These are phyloP conservation scores for Microcebus griseorufus DNA, from an alignment of 2,113 vertebrate genomes.

Conservation along the genomic window DNA sequence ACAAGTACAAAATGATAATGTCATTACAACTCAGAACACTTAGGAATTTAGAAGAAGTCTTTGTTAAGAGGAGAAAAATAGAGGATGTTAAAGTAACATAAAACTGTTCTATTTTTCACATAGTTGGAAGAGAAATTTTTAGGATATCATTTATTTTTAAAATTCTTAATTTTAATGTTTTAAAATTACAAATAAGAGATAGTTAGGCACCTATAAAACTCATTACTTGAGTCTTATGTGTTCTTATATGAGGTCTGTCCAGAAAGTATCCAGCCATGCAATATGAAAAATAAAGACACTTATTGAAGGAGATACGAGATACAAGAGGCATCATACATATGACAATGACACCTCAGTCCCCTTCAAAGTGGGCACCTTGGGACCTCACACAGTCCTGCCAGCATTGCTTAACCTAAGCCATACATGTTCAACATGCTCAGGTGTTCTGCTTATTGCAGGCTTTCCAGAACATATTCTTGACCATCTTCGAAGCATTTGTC, in stretches of 20 bases:
- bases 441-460: too few species aligned
- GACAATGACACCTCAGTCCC: too few species aligned
- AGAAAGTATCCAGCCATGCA: too few species aligned
- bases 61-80: neutral
- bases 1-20: neutral
- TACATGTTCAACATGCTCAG: too few species aligned
- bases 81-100: neutral
- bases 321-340: too few species aligned
- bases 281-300: too few species aligned
- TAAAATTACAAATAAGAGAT: neutral
- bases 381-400: too few species aligned
- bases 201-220: neutral
- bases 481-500: too few species aligned
- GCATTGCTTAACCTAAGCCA: too few species aligned
- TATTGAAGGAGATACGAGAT: too few species aligned
- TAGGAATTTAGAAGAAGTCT: neutral
- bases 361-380: too few species aligned
- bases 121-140: neutral
- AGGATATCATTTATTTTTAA: neutral
- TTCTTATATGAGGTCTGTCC: neutral
- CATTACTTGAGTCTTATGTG: neutral
- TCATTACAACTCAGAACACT: neutral
- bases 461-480: too few species aligned
- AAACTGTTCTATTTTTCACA: neutral
- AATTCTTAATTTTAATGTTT: neutral